Evolutionary conservation across 2,888 invertebrate genomes (phyloP), one percentile per base, ranked within the genome.

Genomic region (Acholoe squamosa): DNA sequence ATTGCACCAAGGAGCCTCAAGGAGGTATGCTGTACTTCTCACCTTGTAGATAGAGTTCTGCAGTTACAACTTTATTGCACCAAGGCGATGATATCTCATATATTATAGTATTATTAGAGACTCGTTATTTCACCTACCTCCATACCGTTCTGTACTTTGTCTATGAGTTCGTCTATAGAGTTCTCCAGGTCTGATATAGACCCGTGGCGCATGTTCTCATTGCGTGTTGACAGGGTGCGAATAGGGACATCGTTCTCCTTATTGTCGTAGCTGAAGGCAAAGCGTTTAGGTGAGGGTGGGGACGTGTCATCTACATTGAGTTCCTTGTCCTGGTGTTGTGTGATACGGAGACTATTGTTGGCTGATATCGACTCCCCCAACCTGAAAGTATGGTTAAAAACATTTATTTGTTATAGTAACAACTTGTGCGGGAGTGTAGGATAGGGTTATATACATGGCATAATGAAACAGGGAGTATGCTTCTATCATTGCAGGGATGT

Each of bases 131-230:
- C 16, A 86, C 86, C 19, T 91, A 95, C 95, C 93, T 94, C 94
- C 19, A 95, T 91, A 10, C 93, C 93, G 0, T 93, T 93, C 89
- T 94, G 93, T 94, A 95, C 94, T 89, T 93, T 94, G 19, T 94
- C 94, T 52, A 95, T 94, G 22, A 95, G 93, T 16, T 89, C 92
- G 16, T 92, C 91, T 14, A 92, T 89, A 14, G 92, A 90, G 22
- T 31, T 28, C 54, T 92, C 91, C 1, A 92, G 89, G 19, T 91
- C 90, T 25, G 61, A 33, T 10, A 43, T 10, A 3, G 43, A 56
- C 22, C 12, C 16, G 71, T 61, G 0, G 25, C 28, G 34, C 67
- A 54, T 84, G 90, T 54, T 90, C 51, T 91, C 76, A 28, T 91
- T 84, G 52, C 43, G 86, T 51, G 52, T 52, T 31, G 34, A 25